Evolutionary conservation across 2,888 invertebrate species (phyloP).

Genomic region (Aspidiotus destructor): DNA sequence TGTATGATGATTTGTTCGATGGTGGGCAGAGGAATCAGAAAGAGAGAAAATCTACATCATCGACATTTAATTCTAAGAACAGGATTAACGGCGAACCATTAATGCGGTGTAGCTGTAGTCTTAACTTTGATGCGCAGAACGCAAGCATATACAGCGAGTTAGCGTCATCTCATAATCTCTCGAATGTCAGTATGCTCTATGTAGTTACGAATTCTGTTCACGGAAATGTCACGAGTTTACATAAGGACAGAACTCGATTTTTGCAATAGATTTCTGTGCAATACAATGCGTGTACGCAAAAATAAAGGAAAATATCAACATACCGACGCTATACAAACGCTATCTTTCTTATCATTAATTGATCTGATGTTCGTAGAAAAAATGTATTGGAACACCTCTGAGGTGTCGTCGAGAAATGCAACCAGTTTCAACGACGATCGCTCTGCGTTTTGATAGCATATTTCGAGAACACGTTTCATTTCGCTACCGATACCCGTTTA

Average conservation of each 20-base stretch:
- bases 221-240: slow-evolving; percentile 21
- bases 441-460: neutral
- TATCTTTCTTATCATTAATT: slow-evolving; percentile 28
- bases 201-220: slow-evolving; percentile 21
- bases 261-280: slow-evolving; percentile 3
- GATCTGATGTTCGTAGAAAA: neutral
- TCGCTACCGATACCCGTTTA: neutral
- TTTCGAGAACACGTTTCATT: neutral
- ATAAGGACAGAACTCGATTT: slow-evolving; percentile 20
- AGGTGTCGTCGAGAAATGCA: slow-evolving; percentile 2
- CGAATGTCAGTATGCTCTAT: neutral
- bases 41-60: neutral
- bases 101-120: slow-evolving; percentile 1
- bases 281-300: neutral
- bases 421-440: neutral
- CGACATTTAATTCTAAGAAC: neutral
- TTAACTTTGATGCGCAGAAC: neutral
- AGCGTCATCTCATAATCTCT: slow-evolving; percentile 23
- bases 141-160: neutral
- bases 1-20: slow-evolving; percentile 19
- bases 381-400: neutral
- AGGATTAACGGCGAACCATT: neutral
- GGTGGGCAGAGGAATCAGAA: slow-evolving; percentile 5
- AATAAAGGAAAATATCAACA: slow-evolving; percentile 21
- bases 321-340: slow-evolving; percentile 8